phyloP scores from a whole-genome alignment of 2,797 vertebrate species.

The Tympanoctomys barrerae region DNA sequence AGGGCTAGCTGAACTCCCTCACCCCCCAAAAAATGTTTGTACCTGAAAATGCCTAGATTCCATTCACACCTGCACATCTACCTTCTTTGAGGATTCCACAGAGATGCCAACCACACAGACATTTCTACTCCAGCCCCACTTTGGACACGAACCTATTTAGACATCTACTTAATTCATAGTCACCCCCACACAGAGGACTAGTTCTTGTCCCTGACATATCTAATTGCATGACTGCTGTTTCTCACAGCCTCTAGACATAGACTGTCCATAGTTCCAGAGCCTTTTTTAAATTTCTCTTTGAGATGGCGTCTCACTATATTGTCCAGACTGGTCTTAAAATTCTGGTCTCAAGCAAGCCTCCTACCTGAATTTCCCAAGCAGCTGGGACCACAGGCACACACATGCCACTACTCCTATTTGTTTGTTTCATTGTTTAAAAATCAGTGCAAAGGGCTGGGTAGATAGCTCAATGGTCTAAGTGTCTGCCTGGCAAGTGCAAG shows the following conservation, averaged over 20 bases:
- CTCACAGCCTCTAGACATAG: background rate
- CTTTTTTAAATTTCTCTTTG: constrained; percentile 1
- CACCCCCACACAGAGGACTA: background rate
- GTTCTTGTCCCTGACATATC: background rate
- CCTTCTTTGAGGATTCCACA: background rate
- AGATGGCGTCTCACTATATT: background rate
- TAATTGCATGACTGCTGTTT: background rate
- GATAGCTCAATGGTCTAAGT: no score
- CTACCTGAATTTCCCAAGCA: background rate
- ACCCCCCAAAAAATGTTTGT: background rate
- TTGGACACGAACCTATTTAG: background rate
- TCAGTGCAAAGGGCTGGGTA: no score
- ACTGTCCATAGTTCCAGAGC: background rate
- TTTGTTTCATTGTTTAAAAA: background rate
- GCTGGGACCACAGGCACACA: background rate
- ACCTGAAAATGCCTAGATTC: background rate
- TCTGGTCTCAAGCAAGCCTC: background rate
- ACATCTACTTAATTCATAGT: background rate
- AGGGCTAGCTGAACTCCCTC: no score
- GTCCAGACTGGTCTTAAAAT: background rate
- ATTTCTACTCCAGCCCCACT: background rate
- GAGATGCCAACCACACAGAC: background rate
- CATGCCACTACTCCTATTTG: background rate
- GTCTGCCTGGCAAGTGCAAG: no score
- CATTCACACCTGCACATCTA: background rate